Evolutionary conservation across 2,797 vertebrate genomes (phyloP).

Genomic region (Pangasius macronema): DNA sequence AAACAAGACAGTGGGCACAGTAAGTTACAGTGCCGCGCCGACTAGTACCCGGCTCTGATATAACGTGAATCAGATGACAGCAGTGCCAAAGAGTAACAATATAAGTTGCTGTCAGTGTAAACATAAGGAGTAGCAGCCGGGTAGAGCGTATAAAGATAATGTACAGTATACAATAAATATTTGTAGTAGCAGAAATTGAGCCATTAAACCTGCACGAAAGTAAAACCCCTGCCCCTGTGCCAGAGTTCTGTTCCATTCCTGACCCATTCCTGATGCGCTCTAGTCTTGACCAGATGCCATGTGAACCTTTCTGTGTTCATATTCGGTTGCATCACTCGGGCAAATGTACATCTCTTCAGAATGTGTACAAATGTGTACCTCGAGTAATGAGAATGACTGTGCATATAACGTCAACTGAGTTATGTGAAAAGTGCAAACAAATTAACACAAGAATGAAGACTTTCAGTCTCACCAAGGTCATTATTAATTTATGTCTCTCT

Average conservation of each 20-base stretch:
- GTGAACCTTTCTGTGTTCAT: neutral
- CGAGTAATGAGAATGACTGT: neutral
- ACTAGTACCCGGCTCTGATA: too few relatives aligned
- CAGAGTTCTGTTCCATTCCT: neutral
- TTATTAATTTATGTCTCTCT: conserved; percentile 49
- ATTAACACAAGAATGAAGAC: neutral
- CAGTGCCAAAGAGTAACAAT: too few relatives aligned
- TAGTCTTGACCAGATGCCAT: neutral
- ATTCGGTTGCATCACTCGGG: neutral
- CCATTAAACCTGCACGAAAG: neutral
- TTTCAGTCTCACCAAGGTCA: neutral
- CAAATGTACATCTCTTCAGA: neutral
- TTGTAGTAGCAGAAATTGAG: too few relatives aligned
- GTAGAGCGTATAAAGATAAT: too few relatives aligned
- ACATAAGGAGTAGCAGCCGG: too few relatives aligned
- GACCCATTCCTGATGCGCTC: neutral
- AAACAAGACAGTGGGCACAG: too few relatives aligned
- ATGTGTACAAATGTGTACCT: neutral
- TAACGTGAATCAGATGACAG: too few relatives aligned
- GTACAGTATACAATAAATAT: too few relatives aligned
- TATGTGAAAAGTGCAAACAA: neutral
- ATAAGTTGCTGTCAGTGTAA: too few relatives aligned
- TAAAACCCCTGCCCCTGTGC: neutral
- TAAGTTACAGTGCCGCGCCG: too few relatives aligned
- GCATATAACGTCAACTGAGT: neutral